Evolutionary conservation across 1,140 invertebrate genomes (phyloP).

Genomic region (Sarcophaga peregrina): DNA sequence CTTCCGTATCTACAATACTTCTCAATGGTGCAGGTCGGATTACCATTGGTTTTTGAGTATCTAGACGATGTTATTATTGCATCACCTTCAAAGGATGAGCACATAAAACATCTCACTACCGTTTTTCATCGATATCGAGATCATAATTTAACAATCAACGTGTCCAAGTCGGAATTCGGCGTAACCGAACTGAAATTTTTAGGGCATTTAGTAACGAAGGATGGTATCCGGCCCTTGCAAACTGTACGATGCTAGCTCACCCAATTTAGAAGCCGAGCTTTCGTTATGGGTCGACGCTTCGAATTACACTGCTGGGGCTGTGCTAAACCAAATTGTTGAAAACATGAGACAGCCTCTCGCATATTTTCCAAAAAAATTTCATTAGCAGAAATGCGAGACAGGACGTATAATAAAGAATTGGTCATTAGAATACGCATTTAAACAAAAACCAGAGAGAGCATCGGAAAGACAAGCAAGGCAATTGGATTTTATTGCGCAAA

Average conservation of each 20-base stretch:
- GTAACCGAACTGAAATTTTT: not conserved
- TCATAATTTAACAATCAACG: not conserved
- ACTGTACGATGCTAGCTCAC: not conserved
- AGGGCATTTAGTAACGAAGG: not conserved
- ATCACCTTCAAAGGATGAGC: slow-evolving; percentile 53
- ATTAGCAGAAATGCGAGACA: not conserved
- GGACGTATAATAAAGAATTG: not conserved
- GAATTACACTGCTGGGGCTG: not conserved
- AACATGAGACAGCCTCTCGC: too few species aligned
- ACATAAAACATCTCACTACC: slow-evolving; percentile 51
- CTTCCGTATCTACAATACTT: slow-evolving; percentile 47
- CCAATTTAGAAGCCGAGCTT: not conserved
- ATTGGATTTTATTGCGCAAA: slow-evolving; percentile 63
- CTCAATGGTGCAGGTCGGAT: slow-evolving; percentile 46
- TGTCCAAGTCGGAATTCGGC: not conserved
- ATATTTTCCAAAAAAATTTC: too few species aligned
- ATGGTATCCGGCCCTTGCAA: not conserved
- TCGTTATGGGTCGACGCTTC: not conserved
- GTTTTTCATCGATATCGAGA: slow-evolving; percentile 49
- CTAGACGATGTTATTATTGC: slow-evolving; percentile 69
- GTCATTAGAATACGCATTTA: slow-evolving; percentile 56
- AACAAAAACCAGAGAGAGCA: slow-evolving; percentile 53
- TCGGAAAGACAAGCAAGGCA: slow-evolving; percentile 55
- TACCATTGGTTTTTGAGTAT: slow-evolving; percentile 65
- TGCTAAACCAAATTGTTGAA: not conserved